Evolutionary conservation across 2,113 vertebrate genomes (phyloP).

Genomic region (Phylloscopus trochilus): DNA sequence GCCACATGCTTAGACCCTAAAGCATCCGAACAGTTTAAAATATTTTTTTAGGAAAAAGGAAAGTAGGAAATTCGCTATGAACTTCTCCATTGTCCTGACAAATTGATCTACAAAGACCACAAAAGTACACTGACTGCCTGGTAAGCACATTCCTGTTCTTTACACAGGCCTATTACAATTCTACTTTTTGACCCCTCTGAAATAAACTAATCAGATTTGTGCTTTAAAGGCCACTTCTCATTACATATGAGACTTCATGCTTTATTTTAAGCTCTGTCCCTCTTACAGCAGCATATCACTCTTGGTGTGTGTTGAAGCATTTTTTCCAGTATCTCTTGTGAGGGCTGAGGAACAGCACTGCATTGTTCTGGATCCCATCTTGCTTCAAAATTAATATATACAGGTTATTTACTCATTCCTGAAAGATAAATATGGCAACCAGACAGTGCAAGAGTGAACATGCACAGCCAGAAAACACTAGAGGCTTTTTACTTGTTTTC

Average conservation of each 20-base stretch:
- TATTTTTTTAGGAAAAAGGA: background rate
- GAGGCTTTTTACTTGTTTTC: background rate
- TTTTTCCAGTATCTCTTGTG: background rate
- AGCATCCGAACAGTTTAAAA: background rate
- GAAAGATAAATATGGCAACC: background rate
- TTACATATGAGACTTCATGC: background rate
- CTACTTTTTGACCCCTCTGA: background rate
- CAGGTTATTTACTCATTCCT: background rate
- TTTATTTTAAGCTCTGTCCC: background rate
- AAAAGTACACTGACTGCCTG: background rate
- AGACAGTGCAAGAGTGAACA: background rate
- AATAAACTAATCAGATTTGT: background rate
- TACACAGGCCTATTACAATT: background rate
- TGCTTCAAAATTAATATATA: background rate
- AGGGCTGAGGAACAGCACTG: background rate
- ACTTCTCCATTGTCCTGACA: background rate
- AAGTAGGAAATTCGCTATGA: background rate
- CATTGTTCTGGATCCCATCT: background rate
- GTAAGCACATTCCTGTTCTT: slow-evolving; percentile 1
- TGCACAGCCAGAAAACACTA: background rate
- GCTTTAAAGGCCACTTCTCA: background rate
- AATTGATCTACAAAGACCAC: background rate
- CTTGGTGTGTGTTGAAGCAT: background rate
- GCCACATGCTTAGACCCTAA: background rate
- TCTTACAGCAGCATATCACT: background rate